A percentile compares a stretch with the other conserved stretches of the same genome.
These are phyloP conservation scores for Hypercompe scribonia DNA, from an alignment of 2,888 invertebrate species.

Conservation along the genomic window DNA sequence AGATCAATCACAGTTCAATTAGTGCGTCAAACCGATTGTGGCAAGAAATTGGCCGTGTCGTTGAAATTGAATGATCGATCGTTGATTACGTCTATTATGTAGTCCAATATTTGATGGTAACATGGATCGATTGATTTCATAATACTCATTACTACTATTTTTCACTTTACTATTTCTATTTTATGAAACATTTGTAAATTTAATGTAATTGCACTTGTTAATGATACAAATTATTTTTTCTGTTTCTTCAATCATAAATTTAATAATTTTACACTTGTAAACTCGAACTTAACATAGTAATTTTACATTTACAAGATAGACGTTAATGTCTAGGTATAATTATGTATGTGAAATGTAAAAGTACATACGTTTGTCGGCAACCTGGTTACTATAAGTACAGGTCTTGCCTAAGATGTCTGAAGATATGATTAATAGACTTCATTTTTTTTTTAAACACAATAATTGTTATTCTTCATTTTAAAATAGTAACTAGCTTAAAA, in stretches of 20 bases:
- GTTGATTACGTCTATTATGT: constrained; percentile 15
- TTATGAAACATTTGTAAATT: not conserved
- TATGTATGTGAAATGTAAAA: too few relatives aligned
- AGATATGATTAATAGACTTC: too few relatives aligned
- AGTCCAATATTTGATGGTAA: constrained; percentile 2
- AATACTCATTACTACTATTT: not conserved
- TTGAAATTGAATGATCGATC: constrained; percentile 29
- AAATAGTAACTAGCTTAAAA: too few relatives aligned
- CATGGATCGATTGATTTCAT: not conserved
- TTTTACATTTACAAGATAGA: too few relatives aligned
- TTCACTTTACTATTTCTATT: not conserved
- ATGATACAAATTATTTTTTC: too few relatives aligned
- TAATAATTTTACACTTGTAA: not conserved
- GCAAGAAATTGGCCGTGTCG: constrained; percentile 53
- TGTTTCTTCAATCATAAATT: too few relatives aligned
- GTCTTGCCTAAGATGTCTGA: too few relatives aligned
- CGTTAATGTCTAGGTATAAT: too few relatives aligned
- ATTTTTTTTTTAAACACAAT: too few relatives aligned
- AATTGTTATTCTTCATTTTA: not conserved
- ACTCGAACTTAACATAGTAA: not conserved
- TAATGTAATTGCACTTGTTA: too few relatives aligned
- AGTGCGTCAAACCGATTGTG: constrained; percentile 38
- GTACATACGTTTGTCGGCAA: too few relatives aligned
- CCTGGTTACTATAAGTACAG: too few relatives aligned
- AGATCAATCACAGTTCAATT: constrained; percentile 34